Base-by-base conservation (phyloP, 2,888 invertebrate genomes). In the Drosophila rubida region DNA sequence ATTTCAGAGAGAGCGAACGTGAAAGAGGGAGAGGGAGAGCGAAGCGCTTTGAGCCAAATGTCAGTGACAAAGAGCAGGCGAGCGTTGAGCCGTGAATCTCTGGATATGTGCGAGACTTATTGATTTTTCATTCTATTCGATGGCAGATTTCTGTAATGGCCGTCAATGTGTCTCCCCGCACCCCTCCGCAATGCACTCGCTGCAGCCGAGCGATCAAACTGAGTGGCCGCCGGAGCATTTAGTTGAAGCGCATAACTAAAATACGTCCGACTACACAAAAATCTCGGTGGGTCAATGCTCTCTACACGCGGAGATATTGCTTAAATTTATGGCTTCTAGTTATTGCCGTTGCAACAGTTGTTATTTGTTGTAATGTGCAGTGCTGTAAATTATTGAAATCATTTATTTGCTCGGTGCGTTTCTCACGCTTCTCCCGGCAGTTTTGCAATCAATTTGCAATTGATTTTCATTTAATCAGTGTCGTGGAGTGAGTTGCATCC, bases 111-210 rank as follows among this genome's bases (percentile, higher is more conserved):
- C 55, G 62, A 80, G 83, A 86, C 74, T 69, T 74, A 82, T 82
- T 83, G 82, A 88, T 82, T 82, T 88, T 82, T 71, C 88, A 74
- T 70, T 69, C 54, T 74, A 44, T 32, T 54, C 45, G 63, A 67
- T 42, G 55, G 59, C 59, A 71, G 51, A 50, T 60, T 66, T 71
- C 67, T 69, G 55, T 78, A 78, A 75, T 75, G 74, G 78, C 78
- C 62, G 74, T 61, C 62, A 73, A 72, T 77, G 53, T 30, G 13
- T 14, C 49, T 8, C 2, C 19, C 37, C 32, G 25, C 1, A 7
- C 19, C n/a, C 13, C 42, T 5, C 16, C 27, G 41, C 32, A 35
- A 63, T 68, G 61, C 76, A 68, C 76, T 82, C 61, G 72, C 67
- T 59, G 59, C 50, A 63, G 14, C 58, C 44, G 14, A 14, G 19